A percentile compares a stretch with the other conserved stretches of the same genome.
Conservation (phyloP, 1,140 invertebrate species). For the Drosophila ogumai region DNA sequence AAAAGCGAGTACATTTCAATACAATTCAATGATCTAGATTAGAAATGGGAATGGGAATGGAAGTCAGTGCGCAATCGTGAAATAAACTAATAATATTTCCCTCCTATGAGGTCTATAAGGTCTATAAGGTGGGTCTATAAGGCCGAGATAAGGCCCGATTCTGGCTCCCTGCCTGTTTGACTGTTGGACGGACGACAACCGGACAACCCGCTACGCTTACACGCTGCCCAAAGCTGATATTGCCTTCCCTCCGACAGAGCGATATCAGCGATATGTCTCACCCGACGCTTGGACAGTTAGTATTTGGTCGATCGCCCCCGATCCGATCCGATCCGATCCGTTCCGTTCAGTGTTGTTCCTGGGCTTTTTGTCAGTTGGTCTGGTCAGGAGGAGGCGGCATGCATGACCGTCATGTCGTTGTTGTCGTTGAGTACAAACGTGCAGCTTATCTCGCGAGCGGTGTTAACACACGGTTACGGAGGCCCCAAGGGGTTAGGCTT, state of each 20-base stretch:
- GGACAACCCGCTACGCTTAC: slow-evolving; percentile 49
- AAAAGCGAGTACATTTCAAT: slow-evolving; percentile 54
- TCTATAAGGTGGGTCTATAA: slow-evolving; percentile 11
- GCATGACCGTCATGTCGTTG: slow-evolving; percentile 66
- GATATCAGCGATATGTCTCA: slow-evolving; percentile 75
- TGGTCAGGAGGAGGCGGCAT: slow-evolving; percentile 49
- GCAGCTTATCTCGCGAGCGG: slow-evolving; percentile 55
- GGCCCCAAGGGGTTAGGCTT: not conserved
- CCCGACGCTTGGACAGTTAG: slow-evolving; percentile 37
- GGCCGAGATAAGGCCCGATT: slow-evolving; percentile 53
- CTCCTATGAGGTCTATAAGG: slow-evolving; percentile 7
- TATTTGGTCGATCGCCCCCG: slow-evolving; percentile 35
- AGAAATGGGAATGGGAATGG: slow-evolving; percentile 7
- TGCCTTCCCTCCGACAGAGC: slow-evolving; percentile 9
- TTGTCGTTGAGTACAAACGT: slow-evolving; percentile 46
- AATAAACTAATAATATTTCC: slow-evolving; percentile 63
- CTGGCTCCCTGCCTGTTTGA: slow-evolving; percentile 20
- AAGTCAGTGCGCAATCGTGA: slow-evolving; percentile 44
- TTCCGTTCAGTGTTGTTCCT: not conserved
- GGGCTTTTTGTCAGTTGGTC: not conserved
- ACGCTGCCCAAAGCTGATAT: slow-evolving; percentile 53
- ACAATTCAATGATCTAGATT: slow-evolving; percentile 73
- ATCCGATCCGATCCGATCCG: slow-evolving; percentile 20
- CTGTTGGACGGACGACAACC: slow-evolving; percentile 53
- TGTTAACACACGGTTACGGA: not conserved